These are phyloP conservation scores for Ptyas mucosa DNA, from an alignment of 2,113 vertebrate species.

Conservation along the genomic window DNA sequence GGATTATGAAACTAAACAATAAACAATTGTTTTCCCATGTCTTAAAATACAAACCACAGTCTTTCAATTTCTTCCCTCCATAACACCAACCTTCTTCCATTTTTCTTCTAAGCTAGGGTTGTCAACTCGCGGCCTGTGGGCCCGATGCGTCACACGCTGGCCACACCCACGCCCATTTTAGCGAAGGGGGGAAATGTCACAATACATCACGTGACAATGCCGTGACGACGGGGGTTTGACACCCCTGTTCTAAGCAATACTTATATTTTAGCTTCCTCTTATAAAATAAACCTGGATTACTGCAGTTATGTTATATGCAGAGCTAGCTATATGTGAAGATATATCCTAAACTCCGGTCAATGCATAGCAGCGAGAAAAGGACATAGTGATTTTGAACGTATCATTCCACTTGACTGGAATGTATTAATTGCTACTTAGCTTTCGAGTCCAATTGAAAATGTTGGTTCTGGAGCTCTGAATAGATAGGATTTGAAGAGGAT, in stretches of 20 bases:
- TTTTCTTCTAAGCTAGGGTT: neutral
- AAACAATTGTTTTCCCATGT: neutral
- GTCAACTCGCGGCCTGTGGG: no score
- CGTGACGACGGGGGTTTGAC: no score
- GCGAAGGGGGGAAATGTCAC: no score
- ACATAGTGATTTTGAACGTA: neutral
- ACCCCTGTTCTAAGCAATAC: neutral
- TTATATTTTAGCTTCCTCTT: neutral
- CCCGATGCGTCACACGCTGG: no score
- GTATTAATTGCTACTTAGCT: neutral
- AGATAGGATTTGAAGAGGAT: neutral
- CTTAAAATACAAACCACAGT: neutral
- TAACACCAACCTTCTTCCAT: neutral
- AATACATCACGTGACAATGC: no score
- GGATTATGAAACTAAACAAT: neutral
- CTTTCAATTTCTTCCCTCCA: neutral
- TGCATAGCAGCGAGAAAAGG: neutral
- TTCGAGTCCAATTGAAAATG: neutral
- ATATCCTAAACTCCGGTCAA: neutral
- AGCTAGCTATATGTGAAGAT: neutral
- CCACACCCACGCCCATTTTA: no score
- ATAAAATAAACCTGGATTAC: neutral
- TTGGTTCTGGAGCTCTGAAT: neutral
- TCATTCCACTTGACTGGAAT: neutral
- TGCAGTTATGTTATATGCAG: neutral